These are phyloP conservation scores for Stenoptilia bipunctidactyla DNA, from an alignment of 2,888 invertebrate species.

Conservation along the genomic window DNA sequence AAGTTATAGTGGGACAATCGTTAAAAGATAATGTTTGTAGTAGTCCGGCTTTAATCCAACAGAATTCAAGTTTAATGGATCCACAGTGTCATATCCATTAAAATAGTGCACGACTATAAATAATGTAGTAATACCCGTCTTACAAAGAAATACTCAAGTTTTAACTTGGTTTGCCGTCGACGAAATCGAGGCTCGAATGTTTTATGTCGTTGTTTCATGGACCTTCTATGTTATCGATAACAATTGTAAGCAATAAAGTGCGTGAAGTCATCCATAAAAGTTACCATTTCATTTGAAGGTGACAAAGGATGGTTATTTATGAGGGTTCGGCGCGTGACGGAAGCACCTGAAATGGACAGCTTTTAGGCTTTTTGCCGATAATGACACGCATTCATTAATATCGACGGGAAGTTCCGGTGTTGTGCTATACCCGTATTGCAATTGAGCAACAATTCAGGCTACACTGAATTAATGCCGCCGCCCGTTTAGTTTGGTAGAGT, in stretches of 20 bases:
- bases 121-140: conserved; percentile 14
- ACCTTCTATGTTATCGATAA: not conserved
- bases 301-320: conserved; percentile 15
- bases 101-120: conserved; percentile 26
- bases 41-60: conserved; percentile 37
- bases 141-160: not conserved
- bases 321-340: conserved; percentile 19
- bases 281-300: conserved; percentile 12
- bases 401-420: not conserved
- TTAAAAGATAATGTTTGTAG: conserved; percentile 29
- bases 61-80: conserved; percentile 52
- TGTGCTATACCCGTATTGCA: no score
- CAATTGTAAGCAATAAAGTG: conserved; percentile 1
- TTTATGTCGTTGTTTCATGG: not conserved
- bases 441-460: no score
- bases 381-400: conserved; percentile 1
- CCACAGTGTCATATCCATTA: conserved; percentile 45
- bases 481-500: no score
- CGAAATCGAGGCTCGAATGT: not conserved
- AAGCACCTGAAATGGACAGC: conserved; percentile 23
- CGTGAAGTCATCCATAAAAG: conserved; percentile 15
- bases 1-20: conserved; percentile 38
- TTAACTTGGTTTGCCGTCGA: not conserved
- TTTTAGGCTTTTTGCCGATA: conserved; percentile 15
- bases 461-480: no score